Base-by-base conservation (phyloP, 2,113 vertebrate genomes). In the Nycticorax nycticorax region DNA sequence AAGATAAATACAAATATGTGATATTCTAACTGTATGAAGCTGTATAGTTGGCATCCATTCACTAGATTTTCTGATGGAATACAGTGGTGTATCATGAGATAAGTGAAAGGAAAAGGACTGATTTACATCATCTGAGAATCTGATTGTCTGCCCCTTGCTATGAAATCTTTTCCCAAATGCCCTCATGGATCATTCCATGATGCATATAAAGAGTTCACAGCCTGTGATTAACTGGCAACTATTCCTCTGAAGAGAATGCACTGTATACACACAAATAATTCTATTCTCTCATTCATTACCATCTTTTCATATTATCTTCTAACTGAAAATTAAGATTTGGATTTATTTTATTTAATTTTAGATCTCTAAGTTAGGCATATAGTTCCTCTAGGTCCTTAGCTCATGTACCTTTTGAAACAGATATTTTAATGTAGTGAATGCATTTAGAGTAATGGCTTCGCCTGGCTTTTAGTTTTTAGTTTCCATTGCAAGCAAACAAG, bases 341-440 rank as follows among this genome's bases (percentile, higher is more conserved):
- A 64, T 62, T 75, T 55, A 23, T 88, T 71, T 67, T 47, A 35
- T 32, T 11, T 71, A 37, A 59, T 74, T 84, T 75, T 64, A 74
- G 11, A 7, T 60, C 75, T 55, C 12, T 39, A 53, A 71, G 20
- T 71, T 57, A 37, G 16, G 2, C 11, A 78, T 37, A 24, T 11
- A 39, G 4, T 53, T 81, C 43, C 37, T 57, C 6, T 32, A 48
- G 7, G 3, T 18, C 17, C 37, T 81, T 77, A 71, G 16, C 4
- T 73, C 9, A 48, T 0, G 0, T 43, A 66, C 1, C 1, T 80
- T 73, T 76, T 57, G 3, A 8, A 62, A 2, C 12, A 12, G 15
- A 13, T 53, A 37, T 82, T 79, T 73, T 3, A 45, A 50, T 12
- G 3, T 26, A 43, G 14, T 12, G 2, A 83, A 47, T 64, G 13